Evolutionary conservation across 37 sponge, comb jelly and placozoan species (phyloP), one percentile per base, ranked within the genome.

Genomic region (Spongilla lacustris): DNA sequence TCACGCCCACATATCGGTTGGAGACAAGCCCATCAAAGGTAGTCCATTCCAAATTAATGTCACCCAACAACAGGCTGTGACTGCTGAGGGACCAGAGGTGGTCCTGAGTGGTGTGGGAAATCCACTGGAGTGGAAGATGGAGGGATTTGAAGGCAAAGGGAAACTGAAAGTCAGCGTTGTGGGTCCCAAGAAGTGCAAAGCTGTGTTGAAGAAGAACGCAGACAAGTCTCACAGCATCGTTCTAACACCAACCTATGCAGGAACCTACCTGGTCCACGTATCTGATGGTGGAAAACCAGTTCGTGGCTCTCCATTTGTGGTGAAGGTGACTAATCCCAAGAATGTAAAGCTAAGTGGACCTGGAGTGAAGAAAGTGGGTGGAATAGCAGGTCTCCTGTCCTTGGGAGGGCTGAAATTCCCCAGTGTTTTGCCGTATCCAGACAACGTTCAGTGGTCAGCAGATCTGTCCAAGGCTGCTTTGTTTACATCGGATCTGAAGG

Each of bases 331-430:
- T 66, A 91, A 92, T 79, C 92, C 96, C 9, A 80, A 84, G 27
- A 89, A 88, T 35, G 83, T 90, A 21, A 78, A 68, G 38, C 91
- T 80, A 2, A 78, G 35, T 78, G 96, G 96, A 36, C 89, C 93
- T 66, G 96, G 96, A 25, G 46, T 96, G 41, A 41, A 3, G 41
- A 41, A 41, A 41, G 6, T 41, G 41, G 41, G 41, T 9, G 41
- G 41, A 41, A 41, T 41, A 41, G 3, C 41, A 41, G 41, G 41
- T 41, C 41, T 41, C 41, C 41, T 41, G 41, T 41, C 41, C 6
- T 41, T 41, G 41, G 41, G 41, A 9, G 41, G 41, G 6, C 6
- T 41, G 41, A 41, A 41, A 6, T 41, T 41, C 41, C 41, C 41
- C 41, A 41, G 41, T 6, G 41, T 41, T 41, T 41, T 41, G 41